Percentiles rank a stretch among this genome's conserved stretches.
These are phyloP conservation scores for Aleiodes alternator DNA, from an alignment of 2,888 invertebrate species.

Conservation along the genomic window DNA sequence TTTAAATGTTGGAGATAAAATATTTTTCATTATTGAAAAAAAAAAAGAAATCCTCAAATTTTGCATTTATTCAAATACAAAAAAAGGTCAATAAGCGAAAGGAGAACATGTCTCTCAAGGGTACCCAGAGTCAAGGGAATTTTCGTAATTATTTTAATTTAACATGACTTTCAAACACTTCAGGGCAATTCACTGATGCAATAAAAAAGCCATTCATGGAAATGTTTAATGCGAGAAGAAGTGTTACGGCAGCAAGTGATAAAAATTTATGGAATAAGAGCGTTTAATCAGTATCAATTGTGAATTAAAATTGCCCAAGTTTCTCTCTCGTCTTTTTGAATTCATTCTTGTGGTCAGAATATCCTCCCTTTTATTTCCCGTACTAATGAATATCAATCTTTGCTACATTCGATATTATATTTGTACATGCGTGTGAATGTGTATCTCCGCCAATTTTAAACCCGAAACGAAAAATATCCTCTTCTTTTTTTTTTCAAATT, in stretches of 20 bases:
- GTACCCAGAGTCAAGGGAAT: slow-evolving; percentile 3
- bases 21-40: too few relatives aligned
- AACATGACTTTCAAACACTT: slow-evolving; percentile 6
- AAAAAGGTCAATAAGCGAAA: slow-evolving; percentile 32
- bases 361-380: not conserved
- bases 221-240: slow-evolving; percentile 1
- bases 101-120: slow-evolving; percentile 20
- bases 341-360: slow-evolving; percentile 10
- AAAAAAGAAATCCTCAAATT: too few relatives aligned
- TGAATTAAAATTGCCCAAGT: slow-evolving; percentile 15
- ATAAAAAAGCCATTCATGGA: slow-evolving; percentile 12
- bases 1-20: not conserved
- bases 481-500: slow-evolving; percentile 10
- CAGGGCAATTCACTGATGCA: slow-evolving; percentile 14
- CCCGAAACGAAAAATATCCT: slow-evolving; percentile 19
- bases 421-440: slow-evolving; percentile 17
- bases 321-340: slow-evolving; percentile 10
- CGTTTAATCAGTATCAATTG: slow-evolving; percentile 22
- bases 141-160: slow-evolving; percentile 29
- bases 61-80: too few relatives aligned
- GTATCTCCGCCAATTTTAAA: slow-evolving; percentile 29
- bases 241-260: slow-evolving; percentile 16
- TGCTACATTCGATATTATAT: slow-evolving; percentile 14
- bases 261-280: slow-evolving; percentile 24
- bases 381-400: slow-evolving; percentile 29